A percentile compares a stretch with the other conserved stretches of the same genome.
Evolutionary conservation across 1,140 invertebrate genomes (phyloP).

Genomic region (Neodiprion virginianus): DNA sequence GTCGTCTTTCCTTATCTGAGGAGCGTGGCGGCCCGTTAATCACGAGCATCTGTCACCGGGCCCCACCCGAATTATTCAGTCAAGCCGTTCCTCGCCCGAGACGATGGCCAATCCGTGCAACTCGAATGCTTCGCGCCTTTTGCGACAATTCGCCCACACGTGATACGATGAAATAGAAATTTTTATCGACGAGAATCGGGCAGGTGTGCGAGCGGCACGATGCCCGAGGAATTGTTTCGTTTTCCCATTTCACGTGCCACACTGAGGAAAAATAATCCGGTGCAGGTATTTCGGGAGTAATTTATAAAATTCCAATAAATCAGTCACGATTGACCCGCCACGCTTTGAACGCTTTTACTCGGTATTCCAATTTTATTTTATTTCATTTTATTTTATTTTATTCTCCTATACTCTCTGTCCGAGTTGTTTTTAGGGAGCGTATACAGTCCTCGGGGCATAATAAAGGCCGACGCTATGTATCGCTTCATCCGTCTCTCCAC

Average conservation of each 20-base stretch:
- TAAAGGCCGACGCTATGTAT: slow-evolving; percentile 1
- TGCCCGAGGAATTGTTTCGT: too few relatives aligned
- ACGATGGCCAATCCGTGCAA: neutral
- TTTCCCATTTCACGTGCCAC: too few relatives aligned
- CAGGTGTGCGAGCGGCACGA: too few relatives aligned
- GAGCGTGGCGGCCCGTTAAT: neutral
- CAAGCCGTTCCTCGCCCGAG: neutral
- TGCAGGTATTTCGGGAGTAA: too few relatives aligned
- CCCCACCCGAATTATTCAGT: neutral
- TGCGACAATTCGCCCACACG: too few relatives aligned
- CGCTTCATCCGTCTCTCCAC: neutral
- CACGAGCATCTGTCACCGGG: neutral
- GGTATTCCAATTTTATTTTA: neutral
- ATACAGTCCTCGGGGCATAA: neutral
- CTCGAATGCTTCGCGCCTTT: too few relatives aligned
- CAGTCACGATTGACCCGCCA: neutral
- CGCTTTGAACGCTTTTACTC: neutral
- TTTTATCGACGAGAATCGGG: too few relatives aligned
- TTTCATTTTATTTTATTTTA: neutral
- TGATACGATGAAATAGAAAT: too few relatives aligned
- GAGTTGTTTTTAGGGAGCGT: neutral
- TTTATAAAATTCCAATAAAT: neutral
- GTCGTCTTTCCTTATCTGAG: neutral
- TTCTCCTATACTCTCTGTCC: neutral
- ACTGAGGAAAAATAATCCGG: too few relatives aligned